Conservation (phyloP, 2,888 invertebrate species). For the Thera britannica region DNA sequence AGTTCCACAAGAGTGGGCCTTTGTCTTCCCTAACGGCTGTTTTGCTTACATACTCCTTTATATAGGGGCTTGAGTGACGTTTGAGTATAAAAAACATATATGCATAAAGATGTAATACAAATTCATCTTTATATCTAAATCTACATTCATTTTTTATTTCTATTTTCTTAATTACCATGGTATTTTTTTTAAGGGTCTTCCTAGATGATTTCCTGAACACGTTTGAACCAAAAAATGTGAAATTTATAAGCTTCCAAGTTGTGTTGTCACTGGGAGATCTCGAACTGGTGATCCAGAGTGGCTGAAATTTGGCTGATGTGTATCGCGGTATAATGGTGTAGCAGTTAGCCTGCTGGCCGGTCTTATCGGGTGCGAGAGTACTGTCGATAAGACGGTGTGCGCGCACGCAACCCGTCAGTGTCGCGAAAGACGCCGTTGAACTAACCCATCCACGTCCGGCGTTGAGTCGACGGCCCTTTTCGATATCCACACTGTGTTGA, state of each 20-base stretch:
- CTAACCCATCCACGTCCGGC: conserved; percentile 45
- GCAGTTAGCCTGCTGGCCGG: conserved; percentile 50
- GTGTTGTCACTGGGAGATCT: no score
- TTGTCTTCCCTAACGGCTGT: no score
- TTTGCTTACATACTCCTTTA: background rate
- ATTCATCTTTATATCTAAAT: no score
- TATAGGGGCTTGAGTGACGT: background rate
- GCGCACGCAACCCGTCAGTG: conserved; percentile 66
- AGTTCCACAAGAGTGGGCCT: no score
- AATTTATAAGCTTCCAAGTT: background rate
- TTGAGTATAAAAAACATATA: background rate
- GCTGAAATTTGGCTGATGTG: conserved; percentile 15
- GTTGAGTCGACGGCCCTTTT: conserved; percentile 32
- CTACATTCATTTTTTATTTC: no score
- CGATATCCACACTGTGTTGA: conserved; percentile 50
- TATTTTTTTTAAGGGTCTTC: no score
- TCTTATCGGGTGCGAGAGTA: conserved; percentile 72
- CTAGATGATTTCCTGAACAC: no score
- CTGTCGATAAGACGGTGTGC: conserved; percentile 70
- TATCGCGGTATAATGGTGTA: conserved; percentile 37
- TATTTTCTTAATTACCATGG: no score
- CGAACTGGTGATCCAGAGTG: background rate
- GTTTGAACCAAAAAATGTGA: background rate
- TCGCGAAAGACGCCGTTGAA: conserved; percentile 68
- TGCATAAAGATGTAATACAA: no score